Evolutionary conservation across 2,113 vertebrate species (phyloP).

Genomic region (Mesitornis unicolor): DNA sequence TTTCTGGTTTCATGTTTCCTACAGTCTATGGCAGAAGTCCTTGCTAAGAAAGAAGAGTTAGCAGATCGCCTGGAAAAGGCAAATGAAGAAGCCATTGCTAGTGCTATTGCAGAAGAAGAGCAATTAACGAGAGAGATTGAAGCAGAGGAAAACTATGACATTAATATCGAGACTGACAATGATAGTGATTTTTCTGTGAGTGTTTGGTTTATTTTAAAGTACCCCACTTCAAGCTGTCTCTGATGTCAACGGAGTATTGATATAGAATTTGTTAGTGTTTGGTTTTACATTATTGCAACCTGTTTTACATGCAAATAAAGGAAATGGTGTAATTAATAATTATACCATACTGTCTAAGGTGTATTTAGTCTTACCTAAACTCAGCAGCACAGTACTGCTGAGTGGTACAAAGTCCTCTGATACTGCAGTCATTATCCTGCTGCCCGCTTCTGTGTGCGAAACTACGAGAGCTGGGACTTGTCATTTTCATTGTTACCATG

Average conservation of each 20-base stretch:
- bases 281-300: background rate
- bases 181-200: constrained; percentile 94
- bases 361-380: background rate
- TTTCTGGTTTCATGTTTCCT: background rate
- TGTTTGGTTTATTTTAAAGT: background rate
- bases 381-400: background rate
- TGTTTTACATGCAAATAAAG: background rate
- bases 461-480: background rate
- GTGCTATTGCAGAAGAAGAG: constrained; percentile 97
- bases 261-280: background rate
- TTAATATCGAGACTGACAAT: constrained; percentile 90
- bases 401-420: background rate
- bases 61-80: constrained; percentile 95
- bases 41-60: constrained; percentile 97
- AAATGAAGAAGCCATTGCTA: constrained; percentile 98
- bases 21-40: constrained; percentile 96
- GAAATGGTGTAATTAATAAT: background rate
- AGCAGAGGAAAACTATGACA: constrained; percentile 90
- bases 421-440: background rate
- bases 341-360: background rate
- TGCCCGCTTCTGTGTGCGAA: background rate
- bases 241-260: background rate
- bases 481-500: background rate
- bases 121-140: constrained; percentile 95
- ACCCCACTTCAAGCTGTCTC: background rate